These are phyloP conservation scores for Andrena minutula DNA, from an alignment of 2,888 invertebrate species.

Conservation along the genomic window DNA sequence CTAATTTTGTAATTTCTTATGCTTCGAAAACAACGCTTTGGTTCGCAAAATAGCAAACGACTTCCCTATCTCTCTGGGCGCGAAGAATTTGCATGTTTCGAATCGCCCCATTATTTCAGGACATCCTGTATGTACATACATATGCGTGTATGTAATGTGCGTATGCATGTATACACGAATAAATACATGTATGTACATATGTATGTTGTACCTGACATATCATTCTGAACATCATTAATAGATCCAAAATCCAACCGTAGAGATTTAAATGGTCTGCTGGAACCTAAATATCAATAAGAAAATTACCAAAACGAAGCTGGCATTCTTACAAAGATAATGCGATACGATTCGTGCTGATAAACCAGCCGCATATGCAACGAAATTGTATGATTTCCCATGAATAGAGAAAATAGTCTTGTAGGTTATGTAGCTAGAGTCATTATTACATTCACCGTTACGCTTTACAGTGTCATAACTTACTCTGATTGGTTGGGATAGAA, in stretches of 20 bases:
- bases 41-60: no score
- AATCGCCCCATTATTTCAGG: no score
- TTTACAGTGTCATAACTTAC: constrained; percentile 62
- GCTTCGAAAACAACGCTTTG: no score
- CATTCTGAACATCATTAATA: constrained; percentile 83
- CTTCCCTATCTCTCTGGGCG: no score
- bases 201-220: constrained; percentile 79
- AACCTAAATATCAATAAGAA: constrained; percentile 71
- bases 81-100: no score
- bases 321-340: background rate
- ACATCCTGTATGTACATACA: no score
- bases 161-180: background rate
- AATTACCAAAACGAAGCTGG: constrained; percentile 19
- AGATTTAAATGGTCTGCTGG: constrained; percentile 80
- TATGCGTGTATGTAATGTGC: background rate
- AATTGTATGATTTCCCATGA: constrained; percentile 15
- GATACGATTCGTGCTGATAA: background rate
- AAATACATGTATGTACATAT: background rate
- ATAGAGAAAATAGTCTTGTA: constrained; percentile 25
- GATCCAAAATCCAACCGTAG: constrained; percentile 82
- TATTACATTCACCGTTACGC: background rate
- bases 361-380: background rate
- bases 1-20: no score
- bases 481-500: constrained; percentile 87
- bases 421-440: constrained; percentile 61